Conservation (phyloP, 1,140 invertebrate species). For the honey bee (Apis mellifera) region Amel_HAv3.1 CM009942.2:153001-153500, state of each 20-base stretch:
- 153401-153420: slow-evolving; percentile 51
- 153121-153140: background rate
- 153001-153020: background rate
- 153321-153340: slow-evolving; percentile 25
- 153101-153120: background rate
- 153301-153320: background rate
- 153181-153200: background rate
- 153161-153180: too few species aligned
- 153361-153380: background rate
- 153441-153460: slow-evolving; percentile 66
- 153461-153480: slow-evolving; percentile 65
- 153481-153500: slow-evolving; percentile 67
- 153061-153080: slow-evolving; percentile 22
- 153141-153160: background rate
- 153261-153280: slow-evolving; percentile 2
- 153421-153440: slow-evolving; percentile 69
- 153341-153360: background rate
- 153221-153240: background rate
- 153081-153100: background rate
- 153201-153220: background rate
- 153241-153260: slow-evolving; percentile 28
- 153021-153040: slow-evolving; percentile 25
- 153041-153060: slow-evolving; percentile 43
- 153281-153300: background rate
- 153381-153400: slow-evolving; percentile 14